These are phyloP conservation scores for Holcopasites calliopsidis DNA, from an alignment of 1,140 invertebrate species.

Conservation along the genomic window DNA sequence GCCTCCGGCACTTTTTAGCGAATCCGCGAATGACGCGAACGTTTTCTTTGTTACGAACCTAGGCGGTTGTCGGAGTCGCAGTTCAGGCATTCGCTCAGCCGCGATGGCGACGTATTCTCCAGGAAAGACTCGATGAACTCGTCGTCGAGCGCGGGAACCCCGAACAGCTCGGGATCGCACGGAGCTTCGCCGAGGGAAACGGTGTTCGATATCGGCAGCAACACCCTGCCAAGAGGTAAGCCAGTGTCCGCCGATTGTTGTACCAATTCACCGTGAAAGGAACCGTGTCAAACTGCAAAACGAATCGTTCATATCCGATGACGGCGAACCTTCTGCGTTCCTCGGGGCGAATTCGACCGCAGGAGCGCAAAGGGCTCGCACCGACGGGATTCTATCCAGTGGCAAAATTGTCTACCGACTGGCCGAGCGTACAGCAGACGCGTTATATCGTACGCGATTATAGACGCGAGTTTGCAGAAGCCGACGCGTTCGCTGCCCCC, in stretches of 20 bases:
- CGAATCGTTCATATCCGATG: not conserved
- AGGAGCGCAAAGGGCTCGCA: not conserved
- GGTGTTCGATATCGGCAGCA: slow-evolving; percentile 74
- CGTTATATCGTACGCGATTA: no score
- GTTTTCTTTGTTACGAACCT: slow-evolving; percentile 9
- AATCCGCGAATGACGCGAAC: not conserved
- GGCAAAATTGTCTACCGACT: slow-evolving; percentile 1
- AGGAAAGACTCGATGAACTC: slow-evolving; percentile 66
- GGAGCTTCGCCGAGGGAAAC: slow-evolving; percentile 70
- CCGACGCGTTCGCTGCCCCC: no score
- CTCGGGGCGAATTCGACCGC: not conserved
- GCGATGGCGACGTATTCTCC: slow-evolving; percentile 71
- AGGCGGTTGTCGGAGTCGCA: slow-evolving; percentile 75
- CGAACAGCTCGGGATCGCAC: slow-evolving; percentile 61
- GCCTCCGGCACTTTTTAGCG: no score
- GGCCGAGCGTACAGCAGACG: no score
- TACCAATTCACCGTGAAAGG: slow-evolving; percentile 58
- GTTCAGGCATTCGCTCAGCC: slow-evolving; percentile 72
- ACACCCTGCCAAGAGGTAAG: slow-evolving; percentile 84
- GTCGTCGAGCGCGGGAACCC: slow-evolving; percentile 60
- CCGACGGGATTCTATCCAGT: slow-evolving; percentile 26
- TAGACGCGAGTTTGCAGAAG: not conserved
- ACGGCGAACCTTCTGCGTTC: not conserved
- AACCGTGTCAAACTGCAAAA: slow-evolving; percentile 6
- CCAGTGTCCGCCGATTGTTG: slow-evolving; percentile 46